phyloP scores from a whole-genome alignment of 1,140 invertebrate genomes.

The Chironomus tepperi region DNA sequence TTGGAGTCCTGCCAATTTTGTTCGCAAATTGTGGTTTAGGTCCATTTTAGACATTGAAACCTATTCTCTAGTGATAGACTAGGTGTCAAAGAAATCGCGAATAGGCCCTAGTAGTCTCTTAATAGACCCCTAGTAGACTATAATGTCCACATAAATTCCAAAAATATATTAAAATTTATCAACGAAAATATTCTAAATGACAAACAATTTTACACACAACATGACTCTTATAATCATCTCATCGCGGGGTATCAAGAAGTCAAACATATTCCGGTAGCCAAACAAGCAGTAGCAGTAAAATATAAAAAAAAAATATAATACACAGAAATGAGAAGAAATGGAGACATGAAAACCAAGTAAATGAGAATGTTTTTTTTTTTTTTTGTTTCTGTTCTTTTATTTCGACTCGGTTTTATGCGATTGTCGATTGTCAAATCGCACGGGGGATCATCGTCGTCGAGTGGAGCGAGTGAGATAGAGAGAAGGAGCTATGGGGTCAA shows the following conservation, averaged over 20 bases:
- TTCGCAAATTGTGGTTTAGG: too few species aligned
- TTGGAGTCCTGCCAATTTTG: too few species aligned
- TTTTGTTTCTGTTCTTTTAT: not conserved
- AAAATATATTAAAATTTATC: too few species aligned
- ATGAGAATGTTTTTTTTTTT: not conserved
- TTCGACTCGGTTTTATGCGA: not conserved
- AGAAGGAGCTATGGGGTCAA: constrained; percentile 5
- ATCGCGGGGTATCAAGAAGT: constrained; percentile 6
- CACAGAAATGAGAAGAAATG: constrained; percentile 2
- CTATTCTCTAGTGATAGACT: too few species aligned
- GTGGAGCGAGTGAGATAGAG: too few species aligned
- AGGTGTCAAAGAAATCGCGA: too few species aligned
- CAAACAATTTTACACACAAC: not conserved
- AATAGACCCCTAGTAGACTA: too few species aligned
- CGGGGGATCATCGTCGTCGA: constrained; percentile 4
- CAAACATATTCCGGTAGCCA: constrained; percentile 11
- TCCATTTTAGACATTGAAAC: too few species aligned
- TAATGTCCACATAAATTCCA: too few species aligned
- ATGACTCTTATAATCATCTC: constrained; percentile 8
- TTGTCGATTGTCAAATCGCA: not conserved
- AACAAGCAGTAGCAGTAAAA: not conserved
- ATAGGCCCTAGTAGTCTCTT: too few species aligned
- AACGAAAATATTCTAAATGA: not conserved
- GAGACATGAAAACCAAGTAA: constrained; percentile 22
- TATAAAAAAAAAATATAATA: too few species aligned